phyloP scores from a whole-genome alignment of 2,888 invertebrate species.

The Nephrotoma appendiculata region DNA sequence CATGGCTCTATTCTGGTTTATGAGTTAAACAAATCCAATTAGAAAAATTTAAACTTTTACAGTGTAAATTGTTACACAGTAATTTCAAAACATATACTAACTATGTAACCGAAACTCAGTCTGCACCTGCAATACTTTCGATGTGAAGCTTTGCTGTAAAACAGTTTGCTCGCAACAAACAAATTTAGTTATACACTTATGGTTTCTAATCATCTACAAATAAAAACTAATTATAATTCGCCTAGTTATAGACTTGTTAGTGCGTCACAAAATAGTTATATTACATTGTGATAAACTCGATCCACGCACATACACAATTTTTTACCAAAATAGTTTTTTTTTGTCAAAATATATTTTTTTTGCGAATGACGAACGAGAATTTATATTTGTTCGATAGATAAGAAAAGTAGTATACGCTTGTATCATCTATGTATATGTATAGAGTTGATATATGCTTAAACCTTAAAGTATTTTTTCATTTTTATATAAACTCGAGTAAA shows the following conservation, averaged over 20 bases:
- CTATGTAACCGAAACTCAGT: too few species aligned
- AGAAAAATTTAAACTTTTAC: too few species aligned
- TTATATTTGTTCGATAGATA: background rate
- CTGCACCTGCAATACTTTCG: too few species aligned
- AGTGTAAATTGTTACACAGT: too few species aligned
- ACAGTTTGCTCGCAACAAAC: too few species aligned
- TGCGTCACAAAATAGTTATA: background rate
- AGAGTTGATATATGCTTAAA: background rate
- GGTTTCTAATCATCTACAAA: too few species aligned
- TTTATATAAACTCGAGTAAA: background rate
- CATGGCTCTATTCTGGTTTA: too few species aligned
- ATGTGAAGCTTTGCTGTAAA: too few species aligned
- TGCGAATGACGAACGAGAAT: background rate
- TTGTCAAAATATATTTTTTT: background rate
- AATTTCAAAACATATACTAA: too few species aligned
- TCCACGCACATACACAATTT: background rate
- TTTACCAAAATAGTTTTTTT: background rate
- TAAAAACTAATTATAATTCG: too few species aligned
- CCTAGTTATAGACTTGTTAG: background rate
- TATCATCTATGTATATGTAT: background rate
- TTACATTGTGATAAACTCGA: background rate
- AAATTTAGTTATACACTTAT: too few species aligned
- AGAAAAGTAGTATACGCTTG: background rate
- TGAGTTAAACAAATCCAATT: too few species aligned
- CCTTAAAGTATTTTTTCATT: background rate